phyloP scores from a whole-genome alignment of 1,140 invertebrate genomes.

The Drosophila repletoides region DNA sequence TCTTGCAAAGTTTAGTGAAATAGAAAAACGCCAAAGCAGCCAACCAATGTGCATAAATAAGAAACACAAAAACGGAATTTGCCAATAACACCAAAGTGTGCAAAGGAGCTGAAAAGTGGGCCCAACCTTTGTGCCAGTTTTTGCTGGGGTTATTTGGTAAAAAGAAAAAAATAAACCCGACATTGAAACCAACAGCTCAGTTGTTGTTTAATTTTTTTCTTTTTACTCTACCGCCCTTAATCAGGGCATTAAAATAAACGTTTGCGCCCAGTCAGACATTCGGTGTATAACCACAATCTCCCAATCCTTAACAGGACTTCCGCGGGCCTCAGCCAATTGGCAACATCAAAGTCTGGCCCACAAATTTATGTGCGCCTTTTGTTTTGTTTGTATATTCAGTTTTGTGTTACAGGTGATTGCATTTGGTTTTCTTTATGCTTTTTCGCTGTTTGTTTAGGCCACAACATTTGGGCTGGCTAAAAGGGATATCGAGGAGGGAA shows the following conservation, averaged over 20 bases:
- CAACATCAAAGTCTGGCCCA: slow-evolving; percentile 67
- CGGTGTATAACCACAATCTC: slow-evolving; percentile 10
- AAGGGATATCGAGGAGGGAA: slow-evolving; percentile 2
- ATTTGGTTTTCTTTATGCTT: slow-evolving; percentile 44
- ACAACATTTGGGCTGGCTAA: slow-evolving; percentile 48
- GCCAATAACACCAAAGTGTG: slow-evolving; percentile 50
- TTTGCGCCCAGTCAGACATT: slow-evolving; percentile 28
- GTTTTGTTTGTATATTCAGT: slow-evolving; percentile 76
- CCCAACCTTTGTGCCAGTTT: slow-evolving; percentile 4
- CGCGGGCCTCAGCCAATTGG: slow-evolving; percentile 45
- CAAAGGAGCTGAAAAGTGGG: slow-evolving; percentile 34
- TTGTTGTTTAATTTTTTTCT: slow-evolving; percentile 49
- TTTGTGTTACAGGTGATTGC: slow-evolving; percentile 77
- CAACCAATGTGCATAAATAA: slow-evolving; percentile 62
- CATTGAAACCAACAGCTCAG: slow-evolving; percentile 56
- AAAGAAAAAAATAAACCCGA: slow-evolving; percentile 12
- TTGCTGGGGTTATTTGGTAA: background rate
- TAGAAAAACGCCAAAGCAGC: slow-evolving; percentile 57
- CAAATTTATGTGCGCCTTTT: slow-evolving; percentile 56
- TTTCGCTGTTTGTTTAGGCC: slow-evolving; percentile 64
- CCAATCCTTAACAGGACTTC: slow-evolving; percentile 29
- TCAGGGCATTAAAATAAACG: slow-evolving; percentile 67
- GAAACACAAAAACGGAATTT: slow-evolving; percentile 64
- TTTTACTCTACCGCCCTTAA: slow-evolving; percentile 53
- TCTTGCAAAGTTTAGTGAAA: slow-evolving; percentile 64